Conservation (phyloP, 2,888 invertebrate genomes). For the Papilio elwesi region DNA sequence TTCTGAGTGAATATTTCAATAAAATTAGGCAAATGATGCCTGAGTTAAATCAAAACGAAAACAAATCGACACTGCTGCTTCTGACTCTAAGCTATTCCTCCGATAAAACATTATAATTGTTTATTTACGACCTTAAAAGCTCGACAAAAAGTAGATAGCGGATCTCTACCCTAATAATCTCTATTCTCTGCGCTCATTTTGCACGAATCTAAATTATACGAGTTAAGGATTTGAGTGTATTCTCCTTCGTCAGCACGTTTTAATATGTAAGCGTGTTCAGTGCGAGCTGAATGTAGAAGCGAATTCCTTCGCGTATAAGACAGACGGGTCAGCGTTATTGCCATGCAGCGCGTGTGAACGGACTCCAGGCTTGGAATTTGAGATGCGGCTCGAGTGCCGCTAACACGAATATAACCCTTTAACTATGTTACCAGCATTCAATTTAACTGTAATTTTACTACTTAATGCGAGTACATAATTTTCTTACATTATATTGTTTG, state of each 20-base stretch:
- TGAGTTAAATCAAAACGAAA: background rate
- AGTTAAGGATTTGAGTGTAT: background rate
- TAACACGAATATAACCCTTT: constrained; percentile 59
- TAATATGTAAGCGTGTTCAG: constrained; percentile 24
- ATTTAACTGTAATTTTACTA: background rate
- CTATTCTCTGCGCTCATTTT: background rate
- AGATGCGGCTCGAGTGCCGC: constrained; percentile 60
- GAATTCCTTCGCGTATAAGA: constrained; percentile 62
- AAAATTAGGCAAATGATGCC: background rate
- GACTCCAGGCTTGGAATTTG: constrained; percentile 65
- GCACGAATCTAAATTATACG: background rate
- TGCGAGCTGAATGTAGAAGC: constrained; percentile 52
- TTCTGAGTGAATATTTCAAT: background rate
- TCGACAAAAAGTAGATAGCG: too few species aligned
- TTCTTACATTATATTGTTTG: too few species aligned
- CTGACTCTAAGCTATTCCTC: too few species aligned
- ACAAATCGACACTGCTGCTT: too few species aligned
- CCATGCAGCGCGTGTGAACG: constrained; percentile 69
- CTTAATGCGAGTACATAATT: too few species aligned
- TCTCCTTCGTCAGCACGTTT: background rate
- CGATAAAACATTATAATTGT: too few species aligned
- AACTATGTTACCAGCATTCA: constrained; percentile 37
- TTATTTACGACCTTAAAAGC: too few species aligned
- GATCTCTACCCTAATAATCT: too few species aligned
- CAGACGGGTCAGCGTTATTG: constrained; percentile 59